Evolutionary conservation across 2,113 vertebrate genomes (phyloP).

Genomic region (Taurulus bubalis): DNA sequence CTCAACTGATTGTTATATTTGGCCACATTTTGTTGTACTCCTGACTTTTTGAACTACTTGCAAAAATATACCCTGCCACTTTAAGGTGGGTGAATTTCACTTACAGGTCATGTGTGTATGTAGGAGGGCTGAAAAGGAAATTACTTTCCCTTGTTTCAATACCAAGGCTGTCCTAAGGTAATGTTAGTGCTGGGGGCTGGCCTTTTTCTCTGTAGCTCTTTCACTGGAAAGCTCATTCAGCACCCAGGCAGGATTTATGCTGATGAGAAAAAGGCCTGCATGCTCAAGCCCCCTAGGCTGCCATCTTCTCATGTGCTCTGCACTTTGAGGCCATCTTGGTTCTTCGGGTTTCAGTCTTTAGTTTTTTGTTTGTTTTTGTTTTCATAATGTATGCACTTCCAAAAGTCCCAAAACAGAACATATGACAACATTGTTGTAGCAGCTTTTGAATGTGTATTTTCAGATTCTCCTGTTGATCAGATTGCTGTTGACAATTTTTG

Average conservation of each 20-base stretch:
- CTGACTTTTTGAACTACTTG: conserved; percentile 52
- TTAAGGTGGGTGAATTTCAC: conserved; percentile 30
- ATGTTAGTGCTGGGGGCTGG: conserved; percentile 56
- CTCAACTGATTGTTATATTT: conserved; percentile 40
- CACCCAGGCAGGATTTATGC: conserved; percentile 68
- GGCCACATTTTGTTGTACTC: conserved; percentile 19
- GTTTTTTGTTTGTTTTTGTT: neutral
- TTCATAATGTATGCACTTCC: neutral
- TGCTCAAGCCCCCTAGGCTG: conserved; percentile 25
- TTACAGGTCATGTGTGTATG: conserved; percentile 41
- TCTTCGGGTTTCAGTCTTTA: conserved; percentile 5
- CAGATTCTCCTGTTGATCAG: neutral
- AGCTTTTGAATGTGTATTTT: neutral
- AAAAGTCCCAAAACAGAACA: conserved; percentile 18
- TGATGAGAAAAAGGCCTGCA: conserved; percentile 72
- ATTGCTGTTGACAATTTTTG: conserved; percentile 28
- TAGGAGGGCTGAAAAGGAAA: conserved; percentile 50
- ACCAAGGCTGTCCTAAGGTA: conserved; percentile 45
- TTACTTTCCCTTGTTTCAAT: conserved; percentile 58
- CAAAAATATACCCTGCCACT: conserved; percentile 40
- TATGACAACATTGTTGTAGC: neutral
- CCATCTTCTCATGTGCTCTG: conserved; percentile 48
- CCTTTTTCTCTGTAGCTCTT: conserved; percentile 40
- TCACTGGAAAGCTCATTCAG: conserved; percentile 48
- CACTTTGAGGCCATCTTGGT: conserved; percentile 44